phyloP scores from a whole-genome alignment of 2,797 vertebrate genomes.

The Clarias laeviceps region DNA sequence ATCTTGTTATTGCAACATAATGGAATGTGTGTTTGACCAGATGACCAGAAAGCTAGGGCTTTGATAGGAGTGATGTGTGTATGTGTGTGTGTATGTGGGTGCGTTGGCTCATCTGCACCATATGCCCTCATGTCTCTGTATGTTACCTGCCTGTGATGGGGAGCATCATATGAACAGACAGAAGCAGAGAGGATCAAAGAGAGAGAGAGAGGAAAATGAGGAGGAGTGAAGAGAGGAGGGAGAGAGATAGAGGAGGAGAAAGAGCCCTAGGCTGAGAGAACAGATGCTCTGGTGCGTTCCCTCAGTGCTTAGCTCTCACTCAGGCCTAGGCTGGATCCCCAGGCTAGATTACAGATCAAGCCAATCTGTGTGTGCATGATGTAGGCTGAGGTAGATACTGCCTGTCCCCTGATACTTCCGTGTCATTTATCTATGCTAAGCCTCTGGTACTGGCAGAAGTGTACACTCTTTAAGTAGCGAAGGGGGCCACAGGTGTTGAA shows the following conservation, averaged over 20 bases:
- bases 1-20: conserved; percentile 6
- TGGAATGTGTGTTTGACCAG: conserved; percentile 22
- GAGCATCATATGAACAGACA: conserved; percentile 52
- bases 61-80: conserved; percentile 34
- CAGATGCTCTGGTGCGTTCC: conserved; percentile 51
- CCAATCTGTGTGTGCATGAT: conserved; percentile 44
- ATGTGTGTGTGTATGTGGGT: conserved; percentile 47
- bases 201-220: conserved; percentile 49
- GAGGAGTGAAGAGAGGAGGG: conserved; percentile 6
- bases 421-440: conserved; percentile 52
- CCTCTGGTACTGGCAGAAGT: conserved; percentile 39
- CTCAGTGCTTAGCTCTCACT: conserved; percentile 30
- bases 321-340: conserved; percentile 51
- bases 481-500: conserved; percentile 25
- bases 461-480: conserved; percentile 40
- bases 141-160: conserved; percentile 49
- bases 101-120: conserved; percentile 32
- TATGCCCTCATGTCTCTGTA: conserved; percentile 48
- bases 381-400: conserved; percentile 46
- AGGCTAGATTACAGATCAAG: conserved; percentile 59
- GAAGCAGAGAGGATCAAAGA: conserved; percentile 56
- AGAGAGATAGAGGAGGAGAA: conserved; percentile 45
- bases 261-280: conserved; percentile 49
- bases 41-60: conserved; percentile 32
- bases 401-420: conserved; percentile 42